Evolutionary conservation across 53 echinoderm and acorn worm species (phyloP).

Genomic region (Paracentrotus lividus): DNA sequence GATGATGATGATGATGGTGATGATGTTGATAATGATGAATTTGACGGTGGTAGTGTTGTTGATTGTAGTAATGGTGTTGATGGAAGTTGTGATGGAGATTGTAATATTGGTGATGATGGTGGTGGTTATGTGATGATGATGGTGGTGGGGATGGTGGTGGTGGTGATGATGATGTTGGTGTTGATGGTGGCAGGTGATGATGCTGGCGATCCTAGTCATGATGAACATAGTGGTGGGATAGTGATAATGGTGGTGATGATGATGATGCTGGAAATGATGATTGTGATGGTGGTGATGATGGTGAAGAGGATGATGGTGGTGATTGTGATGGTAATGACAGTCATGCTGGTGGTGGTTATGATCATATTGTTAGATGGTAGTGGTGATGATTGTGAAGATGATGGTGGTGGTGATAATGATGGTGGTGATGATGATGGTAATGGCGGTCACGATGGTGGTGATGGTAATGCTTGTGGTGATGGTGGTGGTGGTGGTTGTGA

Average conservation of each 20-base stretch:
- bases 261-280: neutral
- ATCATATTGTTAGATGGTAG: neutral
- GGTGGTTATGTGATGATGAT: neutral
- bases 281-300: neutral
- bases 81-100: constrained; percentile 10
- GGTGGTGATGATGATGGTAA: neutral
- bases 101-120: neutral
- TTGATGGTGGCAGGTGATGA: neutral
- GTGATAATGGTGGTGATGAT: constrained; percentile 20
- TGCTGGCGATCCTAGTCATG: neutral
- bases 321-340: neutral
- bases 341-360: neutral
- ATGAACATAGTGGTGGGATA: neutral
- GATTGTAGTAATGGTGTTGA: neutral
- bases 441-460: neutral
- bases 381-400: neutral
- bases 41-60: constrained; percentile 25
- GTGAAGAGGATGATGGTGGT: neutral
- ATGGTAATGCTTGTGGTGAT: neutral
- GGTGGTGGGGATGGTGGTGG: neutral
- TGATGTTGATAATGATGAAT: neutral
- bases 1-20: neutral
- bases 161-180: neutral
- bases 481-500: neutral
- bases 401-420: neutral